Conservation (phyloP, 2,797 vertebrate genomes). For the Sebastes jordani region DNA sequence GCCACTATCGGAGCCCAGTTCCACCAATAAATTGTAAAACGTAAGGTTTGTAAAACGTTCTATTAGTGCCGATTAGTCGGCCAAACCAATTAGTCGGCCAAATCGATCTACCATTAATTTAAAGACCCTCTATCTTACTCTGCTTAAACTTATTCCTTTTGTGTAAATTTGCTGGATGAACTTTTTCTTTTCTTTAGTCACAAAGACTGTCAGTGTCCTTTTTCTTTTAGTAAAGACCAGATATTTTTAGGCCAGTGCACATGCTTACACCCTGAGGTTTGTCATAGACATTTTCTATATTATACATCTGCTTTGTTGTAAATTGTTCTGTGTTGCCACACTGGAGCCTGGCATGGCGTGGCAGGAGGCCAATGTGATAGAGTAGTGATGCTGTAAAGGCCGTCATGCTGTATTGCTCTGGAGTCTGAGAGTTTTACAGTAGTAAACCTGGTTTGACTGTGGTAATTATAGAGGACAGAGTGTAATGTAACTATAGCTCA, state of each 20-base stretch:
- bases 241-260: neutral
- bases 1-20: no score
- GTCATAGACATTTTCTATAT: neutral
- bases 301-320: constrained; percentile 7
- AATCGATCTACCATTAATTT: neutral
- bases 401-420: neutral
- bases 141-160: neutral
- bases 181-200: neutral
- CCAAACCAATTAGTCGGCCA: no score
- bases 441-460: constrained; percentile 57
- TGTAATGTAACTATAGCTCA: constrained; percentile 59
- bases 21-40: no score
- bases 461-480: constrained; percentile 65
- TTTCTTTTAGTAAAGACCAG: neutral
- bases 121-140: neutral
- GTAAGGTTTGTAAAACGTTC: no score
- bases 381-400: constrained; percentile 19
- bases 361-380: constrained; percentile 7
- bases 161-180: neutral
- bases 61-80: no score
- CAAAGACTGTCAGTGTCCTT: neutral
- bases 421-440: constrained; percentile 36
- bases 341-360: neutral
- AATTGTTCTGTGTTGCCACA: neutral
- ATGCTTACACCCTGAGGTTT: neutral